phyloP scores from a whole-genome alignment of 2,113 vertebrate species.

The Cygnus buccinator region DNA sequence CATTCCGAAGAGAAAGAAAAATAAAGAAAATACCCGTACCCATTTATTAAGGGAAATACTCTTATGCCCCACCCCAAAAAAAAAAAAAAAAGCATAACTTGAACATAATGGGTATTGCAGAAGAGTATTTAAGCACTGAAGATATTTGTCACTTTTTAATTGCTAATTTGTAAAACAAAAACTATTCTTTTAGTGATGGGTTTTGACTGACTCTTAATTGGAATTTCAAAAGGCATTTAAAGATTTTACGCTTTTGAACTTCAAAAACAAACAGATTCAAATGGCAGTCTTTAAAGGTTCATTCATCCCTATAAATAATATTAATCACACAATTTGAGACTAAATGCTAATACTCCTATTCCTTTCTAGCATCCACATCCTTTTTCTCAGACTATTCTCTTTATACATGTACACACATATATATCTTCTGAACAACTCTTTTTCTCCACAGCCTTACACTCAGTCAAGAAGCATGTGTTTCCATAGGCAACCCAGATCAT shows the following conservation, averaged over 20 bases:
- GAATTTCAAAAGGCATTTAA: slow-evolving; percentile 52
- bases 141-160: slow-evolving; percentile 55
- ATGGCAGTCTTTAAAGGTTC: background rate
- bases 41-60: background rate
- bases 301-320: slow-evolving; percentile 24
- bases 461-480: slow-evolving; percentile 16
- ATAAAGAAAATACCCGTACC: background rate
- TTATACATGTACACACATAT: background rate
- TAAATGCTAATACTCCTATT: background rate
- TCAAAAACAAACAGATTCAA: slow-evolving; percentile 25
- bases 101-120: background rate
- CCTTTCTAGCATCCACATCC: background rate
- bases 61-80: background rate
- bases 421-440: background rate
- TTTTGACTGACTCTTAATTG: slow-evolving; percentile 64
- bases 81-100: background rate
- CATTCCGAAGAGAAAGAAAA: background rate
- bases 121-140: background rate
- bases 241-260: slow-evolving; percentile 5
- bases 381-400: background rate
- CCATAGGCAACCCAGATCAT: slow-evolving; percentile 42
- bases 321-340: background rate
- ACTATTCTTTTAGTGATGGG: slow-evolving; percentile 13
- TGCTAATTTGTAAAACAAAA: slow-evolving; percentile 64
- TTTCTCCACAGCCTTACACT: background rate